Conservation (phyloP, 2,888 invertebrate species). For the Lasiommata megera region DNA sequence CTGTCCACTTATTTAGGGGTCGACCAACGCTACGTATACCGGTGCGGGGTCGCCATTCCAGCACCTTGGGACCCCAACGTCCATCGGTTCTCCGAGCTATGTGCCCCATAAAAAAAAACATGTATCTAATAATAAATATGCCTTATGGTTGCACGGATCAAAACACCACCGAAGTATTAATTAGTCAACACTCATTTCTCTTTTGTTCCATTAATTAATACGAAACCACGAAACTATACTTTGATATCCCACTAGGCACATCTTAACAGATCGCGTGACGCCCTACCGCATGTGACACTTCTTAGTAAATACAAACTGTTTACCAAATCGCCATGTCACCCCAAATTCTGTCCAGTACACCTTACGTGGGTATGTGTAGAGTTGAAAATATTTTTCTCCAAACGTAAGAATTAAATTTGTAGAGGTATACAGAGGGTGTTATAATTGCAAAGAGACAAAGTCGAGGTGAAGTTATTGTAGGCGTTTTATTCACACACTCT, state of each 20-base stretch:
- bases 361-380: conserved; percentile 8
- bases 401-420: conserved; percentile 41
- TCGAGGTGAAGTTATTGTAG: conserved; percentile 74
- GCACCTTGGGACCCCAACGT: no score
- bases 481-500: conserved; percentile 70
- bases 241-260: conserved; percentile 31
- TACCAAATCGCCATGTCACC: conserved; percentile 14
- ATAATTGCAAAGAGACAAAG: conserved; percentile 79
- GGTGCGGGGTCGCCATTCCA: no score
- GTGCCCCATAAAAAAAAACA: no score
- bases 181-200: conserved; percentile 16
- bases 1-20: no score
- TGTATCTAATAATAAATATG: no score
- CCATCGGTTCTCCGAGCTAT: no score
- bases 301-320: conserved; percentile 43
- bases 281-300: conserved; percentile 42
- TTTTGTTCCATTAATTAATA: conserved; percentile 34
- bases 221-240: conserved; percentile 23
- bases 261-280: conserved; percentile 41
- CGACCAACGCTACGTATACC: no score
- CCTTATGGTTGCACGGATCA: no score
- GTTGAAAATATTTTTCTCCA: conserved; percentile 13
- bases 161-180: conserved; percentile 8
- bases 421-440: conserved; percentile 69
- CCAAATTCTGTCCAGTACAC: neutral